phyloP scores from a whole-genome alignment of 2,888 invertebrate species.

The Scaptomyza caliginosa region DNA sequence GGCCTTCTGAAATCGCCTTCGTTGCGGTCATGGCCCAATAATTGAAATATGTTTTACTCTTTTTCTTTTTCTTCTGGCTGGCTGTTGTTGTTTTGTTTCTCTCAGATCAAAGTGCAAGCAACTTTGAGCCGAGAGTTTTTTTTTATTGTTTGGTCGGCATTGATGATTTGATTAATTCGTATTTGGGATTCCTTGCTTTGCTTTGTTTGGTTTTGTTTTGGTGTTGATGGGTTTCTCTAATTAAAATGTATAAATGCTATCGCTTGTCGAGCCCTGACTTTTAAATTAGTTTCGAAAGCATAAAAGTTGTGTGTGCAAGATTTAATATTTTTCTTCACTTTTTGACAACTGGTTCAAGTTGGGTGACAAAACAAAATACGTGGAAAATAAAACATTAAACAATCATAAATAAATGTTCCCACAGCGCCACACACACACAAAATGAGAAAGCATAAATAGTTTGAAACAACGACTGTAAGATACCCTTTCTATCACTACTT shows the following conservation, averaged over 20 bases:
- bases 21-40: conserved; percentile 74
- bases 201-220: conserved; percentile 2
- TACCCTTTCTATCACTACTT: conserved; percentile 5
- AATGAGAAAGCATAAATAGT: neutral
- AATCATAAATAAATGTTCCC: conserved; percentile 75
- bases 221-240: conserved; percentile 52
- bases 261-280: neutral
- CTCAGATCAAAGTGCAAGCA: conserved; percentile 65
- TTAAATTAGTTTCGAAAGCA: conserved; percentile 13
- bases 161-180: conserved; percentile 77
- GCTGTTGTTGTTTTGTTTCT: neutral
- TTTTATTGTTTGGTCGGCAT: conserved; percentile 30
- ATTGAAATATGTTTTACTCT: conserved; percentile 72
- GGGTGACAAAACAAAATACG: conserved; percentile 52
- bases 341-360: conserved; percentile 36
- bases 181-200: conserved; percentile 42
- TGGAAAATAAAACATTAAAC: conserved; percentile 75
- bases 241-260: conserved; percentile 64
- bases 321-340: conserved; percentile 20
- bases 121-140: conserved; percentile 16
- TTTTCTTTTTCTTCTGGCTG: too few species aligned
- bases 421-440: conserved; percentile 47
- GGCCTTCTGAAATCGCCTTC: conserved; percentile 58
- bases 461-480: conserved; percentile 1
- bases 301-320: conserved; percentile 8